A percentile compares a stretch with the other conserved stretches of the same genome.
phyloP scores from a whole-genome alignment of 2,797 vertebrate species.

The Microctenopoma lineatum region DNA sequence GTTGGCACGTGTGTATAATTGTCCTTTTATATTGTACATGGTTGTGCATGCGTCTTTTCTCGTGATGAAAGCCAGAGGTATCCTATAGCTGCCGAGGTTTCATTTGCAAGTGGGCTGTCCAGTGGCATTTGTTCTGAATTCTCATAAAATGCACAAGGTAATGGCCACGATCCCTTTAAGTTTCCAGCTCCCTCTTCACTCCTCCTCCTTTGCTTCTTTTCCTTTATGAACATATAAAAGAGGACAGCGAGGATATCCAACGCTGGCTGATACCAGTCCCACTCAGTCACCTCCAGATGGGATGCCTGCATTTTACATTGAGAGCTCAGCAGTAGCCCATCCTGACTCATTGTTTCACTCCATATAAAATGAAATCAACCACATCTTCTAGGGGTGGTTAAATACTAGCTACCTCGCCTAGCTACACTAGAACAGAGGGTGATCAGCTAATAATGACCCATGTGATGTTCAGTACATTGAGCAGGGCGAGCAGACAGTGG shows the following conservation, averaged over 20 bases:
- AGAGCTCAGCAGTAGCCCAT: conserved; percentile 67
- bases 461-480: conserved; percentile 56
- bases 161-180: conserved; percentile 66
- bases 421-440: conserved; percentile 45
- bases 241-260: conserved; percentile 73
- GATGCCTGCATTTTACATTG: conserved; percentile 66
- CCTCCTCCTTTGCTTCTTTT: conserved; percentile 43
- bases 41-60: conserved; percentile 31
- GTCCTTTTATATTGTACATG: conserved; percentile 54
- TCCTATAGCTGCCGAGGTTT: conserved; percentile 58
- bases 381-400: conserved; percentile 62
- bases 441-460: conserved; percentile 51
- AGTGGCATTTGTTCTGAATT: conserved; percentile 65
- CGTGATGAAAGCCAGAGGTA: conserved; percentile 77
- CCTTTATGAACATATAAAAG: conserved; percentile 64
- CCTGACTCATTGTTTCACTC: conserved; percentile 78
- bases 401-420: conserved; percentile 59
- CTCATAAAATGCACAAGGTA: conserved; percentile 74
- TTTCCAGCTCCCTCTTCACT: conserved; percentile 43
- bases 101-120: conserved; percentile 64
- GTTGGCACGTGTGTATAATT: conserved; percentile 57
- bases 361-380: conserved; percentile 81
- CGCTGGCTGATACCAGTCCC: conserved; percentile 67
- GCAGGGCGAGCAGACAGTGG: conserved; percentile 61
- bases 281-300: conserved; percentile 73